phyloP scores from a whole-genome alignment of 2,888 invertebrate species.

The Orthonevra nobilis region DNA sequence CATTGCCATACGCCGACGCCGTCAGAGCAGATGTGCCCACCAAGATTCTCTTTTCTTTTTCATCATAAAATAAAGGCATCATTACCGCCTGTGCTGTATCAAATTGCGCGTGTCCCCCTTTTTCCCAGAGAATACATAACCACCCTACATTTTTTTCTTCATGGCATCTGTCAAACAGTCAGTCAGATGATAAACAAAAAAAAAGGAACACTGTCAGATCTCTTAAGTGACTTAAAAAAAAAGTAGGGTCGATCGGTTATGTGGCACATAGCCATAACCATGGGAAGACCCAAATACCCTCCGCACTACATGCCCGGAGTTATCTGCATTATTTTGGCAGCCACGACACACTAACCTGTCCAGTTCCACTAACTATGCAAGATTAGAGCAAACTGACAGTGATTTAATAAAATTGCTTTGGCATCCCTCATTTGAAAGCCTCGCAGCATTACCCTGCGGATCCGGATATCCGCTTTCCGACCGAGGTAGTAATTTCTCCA shows the following conservation, averaged over 20 bases:
- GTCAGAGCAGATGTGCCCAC: no score
- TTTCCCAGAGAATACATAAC: constrained; percentile 1
- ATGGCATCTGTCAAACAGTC: constrained; percentile 43
- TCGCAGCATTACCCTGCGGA: constrained; percentile 14
- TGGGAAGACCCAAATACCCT: not conserved
- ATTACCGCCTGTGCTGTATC: constrained; percentile 21
- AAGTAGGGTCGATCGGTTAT: constrained; percentile 14
- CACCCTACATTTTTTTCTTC: constrained; percentile 7
- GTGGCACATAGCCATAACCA: constrained; percentile 4
- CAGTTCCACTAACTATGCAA: constrained; percentile 13
- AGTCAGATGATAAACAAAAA: constrained; percentile 1
- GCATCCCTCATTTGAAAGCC: constrained; percentile 18
- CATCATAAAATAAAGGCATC: constrained; percentile 30
- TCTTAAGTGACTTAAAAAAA: constrained; percentile 37
- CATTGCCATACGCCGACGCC: not conserved
- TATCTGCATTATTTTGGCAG: constrained; percentile 34
- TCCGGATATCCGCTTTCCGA: constrained; percentile 63
- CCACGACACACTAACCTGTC: not conserved
- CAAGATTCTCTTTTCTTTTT: constrained; percentile 23
- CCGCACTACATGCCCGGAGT: not conserved
- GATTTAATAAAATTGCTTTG: constrained; percentile 23
- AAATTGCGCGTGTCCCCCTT: constrained; percentile 20
- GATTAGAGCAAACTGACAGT: constrained; percentile 15
- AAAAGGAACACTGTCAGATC: constrained; percentile 2
- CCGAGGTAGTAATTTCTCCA: constrained; percentile 53